These are phyloP conservation scores for Cercocebus atys DNA, from an alignment of 2,113 vertebrate species.

Conservation along the genomic window DNA sequence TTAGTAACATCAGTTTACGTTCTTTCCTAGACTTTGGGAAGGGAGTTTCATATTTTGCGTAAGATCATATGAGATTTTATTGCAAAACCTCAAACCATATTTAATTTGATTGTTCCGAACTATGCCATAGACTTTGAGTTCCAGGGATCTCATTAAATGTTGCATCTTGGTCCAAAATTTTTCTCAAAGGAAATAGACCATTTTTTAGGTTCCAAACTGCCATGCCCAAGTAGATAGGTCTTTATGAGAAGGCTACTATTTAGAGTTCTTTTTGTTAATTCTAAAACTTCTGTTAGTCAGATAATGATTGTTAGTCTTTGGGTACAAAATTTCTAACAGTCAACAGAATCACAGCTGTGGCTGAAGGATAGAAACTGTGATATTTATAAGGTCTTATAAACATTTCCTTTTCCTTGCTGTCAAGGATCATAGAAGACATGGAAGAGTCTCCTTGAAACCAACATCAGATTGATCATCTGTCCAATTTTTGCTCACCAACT, in stretches of 20 bases:
- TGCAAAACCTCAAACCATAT: conserved; percentile 78
- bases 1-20: conserved; percentile 64
- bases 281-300: conserved; percentile 22
- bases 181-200: conserved; percentile 67
- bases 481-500: background rate
- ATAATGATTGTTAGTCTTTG: background rate
- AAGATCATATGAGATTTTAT: conserved; percentile 73
- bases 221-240: background rate
- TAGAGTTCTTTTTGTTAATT: conserved; percentile 15
- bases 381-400: background rate
- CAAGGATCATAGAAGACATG: background rate
- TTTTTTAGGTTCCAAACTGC: conserved; percentile 38
- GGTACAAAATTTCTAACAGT: background rate
- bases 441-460: background rate
- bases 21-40: conserved; percentile 70
- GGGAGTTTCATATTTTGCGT: conserved; percentile 62
- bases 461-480: background rate
- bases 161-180: conserved; percentile 53
- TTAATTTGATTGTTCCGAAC: conserved; percentile 77
- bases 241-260: conserved; percentile 22
- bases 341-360: background rate
- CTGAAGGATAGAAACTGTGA: background rate
- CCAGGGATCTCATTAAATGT: conserved; percentile 61
- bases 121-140: conserved; percentile 64
- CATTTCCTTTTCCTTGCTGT: background rate